phyloP scores from a whole-genome alignment of 2,797 vertebrate species.

The Ptychadena robeensis region DNA sequence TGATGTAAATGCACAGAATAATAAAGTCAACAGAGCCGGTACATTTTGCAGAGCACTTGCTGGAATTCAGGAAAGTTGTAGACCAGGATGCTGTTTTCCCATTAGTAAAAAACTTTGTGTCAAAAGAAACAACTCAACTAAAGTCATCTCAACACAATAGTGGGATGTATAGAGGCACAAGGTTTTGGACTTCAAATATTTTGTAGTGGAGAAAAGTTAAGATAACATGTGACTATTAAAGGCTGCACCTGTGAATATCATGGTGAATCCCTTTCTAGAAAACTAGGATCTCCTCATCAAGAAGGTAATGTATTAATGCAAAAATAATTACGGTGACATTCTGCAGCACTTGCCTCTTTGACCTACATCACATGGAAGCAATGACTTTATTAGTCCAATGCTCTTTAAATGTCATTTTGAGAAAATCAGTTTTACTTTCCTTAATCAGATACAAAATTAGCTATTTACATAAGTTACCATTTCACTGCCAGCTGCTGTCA shows the following conservation, averaged over 20 bases:
- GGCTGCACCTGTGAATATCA: no score
- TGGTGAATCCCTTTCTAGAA: background rate
- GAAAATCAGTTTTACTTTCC: background rate
- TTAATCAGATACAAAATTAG: background rate
- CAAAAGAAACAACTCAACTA: no score
- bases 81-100: no score
- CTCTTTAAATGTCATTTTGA: background rate
- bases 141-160: no score
- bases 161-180: no score
- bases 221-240: no score
- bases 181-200: no score
- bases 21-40: no score
- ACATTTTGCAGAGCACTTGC: no score
- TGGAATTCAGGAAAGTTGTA: no score
- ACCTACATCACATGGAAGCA: background rate
- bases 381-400: background rate
- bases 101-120: no score
- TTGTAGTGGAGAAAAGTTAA: background rate
- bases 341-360: background rate
- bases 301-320: background rate
- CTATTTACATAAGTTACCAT: background rate
- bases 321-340: background rate
- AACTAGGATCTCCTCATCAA: background rate
- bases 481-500: background rate
- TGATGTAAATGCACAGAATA: no score